These are phyloP conservation scores for Vidua macroura DNA, from an alignment of 2,113 vertebrate species.

Conservation along the genomic window DNA sequence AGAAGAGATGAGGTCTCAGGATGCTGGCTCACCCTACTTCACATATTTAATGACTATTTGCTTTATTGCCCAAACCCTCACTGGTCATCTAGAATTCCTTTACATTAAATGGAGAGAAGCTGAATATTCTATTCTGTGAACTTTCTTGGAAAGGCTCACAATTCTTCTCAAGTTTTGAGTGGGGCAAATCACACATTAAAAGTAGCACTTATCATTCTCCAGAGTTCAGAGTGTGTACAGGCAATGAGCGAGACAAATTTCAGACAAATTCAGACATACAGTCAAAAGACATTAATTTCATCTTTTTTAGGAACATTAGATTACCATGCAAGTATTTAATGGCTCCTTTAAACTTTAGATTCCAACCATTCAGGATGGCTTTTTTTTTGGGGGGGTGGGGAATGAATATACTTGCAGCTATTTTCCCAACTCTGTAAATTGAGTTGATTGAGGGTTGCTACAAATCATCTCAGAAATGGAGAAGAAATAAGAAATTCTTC, in stretches of 20 bases:
- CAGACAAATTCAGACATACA: background rate
- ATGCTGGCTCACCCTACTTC: background rate
- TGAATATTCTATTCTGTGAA: background rate
- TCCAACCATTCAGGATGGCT: background rate
- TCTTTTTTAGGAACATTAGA: background rate
- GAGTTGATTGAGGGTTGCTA: background rate
- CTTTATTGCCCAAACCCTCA: background rate
- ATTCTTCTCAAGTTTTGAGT: background rate
- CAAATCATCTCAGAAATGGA: background rate
- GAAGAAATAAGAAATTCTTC: background rate
- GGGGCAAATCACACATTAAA: background rate
- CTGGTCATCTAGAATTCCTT: background rate
- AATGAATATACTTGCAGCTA: background rate
- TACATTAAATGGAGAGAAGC: background rate
- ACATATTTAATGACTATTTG: background rate
- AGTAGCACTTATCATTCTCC: background rate
- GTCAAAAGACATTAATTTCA: slow-evolving; percentile 10
- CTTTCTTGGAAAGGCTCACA: background rate
- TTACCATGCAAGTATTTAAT: slow-evolving; percentile 14
- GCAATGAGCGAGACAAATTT: background rate
- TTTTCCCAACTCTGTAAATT: background rate
- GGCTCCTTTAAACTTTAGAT: background rate
- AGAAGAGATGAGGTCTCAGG: background rate
- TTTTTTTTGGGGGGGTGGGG: background rate
- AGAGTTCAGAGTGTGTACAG: background rate